Base-by-base conservation (phyloP, 2,888 invertebrate genomes). In the Ophion obscuratus region DNA sequence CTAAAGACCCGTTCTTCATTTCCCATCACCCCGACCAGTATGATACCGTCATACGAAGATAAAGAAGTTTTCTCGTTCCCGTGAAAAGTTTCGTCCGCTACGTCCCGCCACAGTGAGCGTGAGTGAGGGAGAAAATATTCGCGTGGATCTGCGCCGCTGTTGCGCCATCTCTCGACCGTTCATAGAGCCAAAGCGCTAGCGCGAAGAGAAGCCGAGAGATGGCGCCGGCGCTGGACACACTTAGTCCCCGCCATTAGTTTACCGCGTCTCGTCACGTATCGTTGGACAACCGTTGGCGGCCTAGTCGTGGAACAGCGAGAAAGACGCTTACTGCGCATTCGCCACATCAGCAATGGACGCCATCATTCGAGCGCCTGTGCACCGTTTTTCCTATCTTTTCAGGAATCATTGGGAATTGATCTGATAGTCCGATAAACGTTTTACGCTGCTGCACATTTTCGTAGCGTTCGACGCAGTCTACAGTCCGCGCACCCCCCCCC, bases 311-410 rank as follows among this genome's bases (percentile, higher is more conserved):
- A 81, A 81, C 70, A 68, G 70, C 68, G 17, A 47, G 53, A 62
- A 82, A 87, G 86, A 87, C 87, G 83, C 80, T 85, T 87, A 87
- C 81, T 85, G 76, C 88, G 88, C 83, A 83, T 85, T 88, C 88
- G 92, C 92, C 92, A 93, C 92, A 93, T 93, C 93, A 91, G 90
- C 93, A 92, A 92, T 89, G 89, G 92, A 91, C 93, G 93, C 94
- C 94, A 93, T 93, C 90, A 89, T 89, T 64, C 59, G 36, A 77
- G 47, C 62, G 40, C 9, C 7, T 40, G 7, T 31, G 36, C 53
- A 68, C 64, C 47, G 44, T 44, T 59, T 61, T 10, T 61, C 5
- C 67, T 75, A 36, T 27, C 36, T 71, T 81, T 83, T 73, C 47
- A 64, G 36, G 31, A n/a, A 64, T 68, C 61, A 24, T 83, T 81